Evolutionary conservation across 2,113 vertebrate genomes (phyloP), one percentile per base, ranked within the genome.

Genomic region (Percina caprodes): DNA sequence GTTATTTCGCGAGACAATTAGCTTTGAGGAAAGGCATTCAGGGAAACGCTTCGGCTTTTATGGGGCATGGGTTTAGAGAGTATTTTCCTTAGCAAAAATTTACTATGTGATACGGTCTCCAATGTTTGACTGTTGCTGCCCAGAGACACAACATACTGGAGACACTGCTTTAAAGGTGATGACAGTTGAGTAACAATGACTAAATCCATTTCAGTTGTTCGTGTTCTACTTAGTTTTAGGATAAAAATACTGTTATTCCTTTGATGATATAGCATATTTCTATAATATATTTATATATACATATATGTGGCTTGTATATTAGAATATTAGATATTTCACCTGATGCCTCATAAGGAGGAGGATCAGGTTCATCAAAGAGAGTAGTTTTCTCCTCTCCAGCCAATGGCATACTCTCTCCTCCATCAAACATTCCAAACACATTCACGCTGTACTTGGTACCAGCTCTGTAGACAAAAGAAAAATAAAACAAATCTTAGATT

Each of bases 371-470:
- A 62, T 99, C 98, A 51, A 93, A 95, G 83, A 98, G 95, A 5
- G 98, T 99, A 60, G 98, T 99, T 95, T 97, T 97, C 95, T 99
- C 98, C 92, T 99, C 95, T 87, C 98, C 98, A 94, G 97, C 94
- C 77, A 99, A 88, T 19, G 98, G 98, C 84, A 93, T 93, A 92
- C 98, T 99, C 91, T 97, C 96, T 91, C 98, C 98, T 92, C 97
- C 97, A 9, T 99, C 98, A 96, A 99, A 99, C 96, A 99, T 95
- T 73, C 98, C 97, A 91, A 96, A 96, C 88, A 99, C 98, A 92
- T 92, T 99, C 77, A 99, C 98, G 82, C 96, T 95, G 91, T 99
- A 99, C 70, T 97, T 97, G 79, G 98, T 99, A 70, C 93, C 94
- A 92, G 98, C 97, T 95, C 98, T 99, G 94, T 5, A 5, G 60